Evolutionary conservation across 2,113 vertebrate genomes (phyloP).

Genomic region (Sinosuthora webbiana): DNA sequence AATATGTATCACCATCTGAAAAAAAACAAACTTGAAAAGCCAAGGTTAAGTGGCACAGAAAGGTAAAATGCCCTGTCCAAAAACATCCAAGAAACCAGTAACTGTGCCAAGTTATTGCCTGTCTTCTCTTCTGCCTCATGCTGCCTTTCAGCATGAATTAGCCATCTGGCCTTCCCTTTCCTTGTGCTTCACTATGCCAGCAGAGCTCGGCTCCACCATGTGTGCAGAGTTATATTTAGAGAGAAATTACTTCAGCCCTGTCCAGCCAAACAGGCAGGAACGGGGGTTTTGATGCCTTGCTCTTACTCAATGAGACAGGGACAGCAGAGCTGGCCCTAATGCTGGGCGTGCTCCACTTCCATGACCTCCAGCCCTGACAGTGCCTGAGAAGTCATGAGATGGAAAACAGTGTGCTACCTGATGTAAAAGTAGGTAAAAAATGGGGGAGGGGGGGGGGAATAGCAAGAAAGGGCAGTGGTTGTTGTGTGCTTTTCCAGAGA

Average conservation of each 20-base stretch:
- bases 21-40: background rate
- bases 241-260: background rate
- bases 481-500: background rate
- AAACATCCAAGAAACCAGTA: background rate
- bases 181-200: slow-evolving; percentile 8
- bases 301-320: background rate
- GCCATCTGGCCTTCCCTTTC: slow-evolving; percentile 37
- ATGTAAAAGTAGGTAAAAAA: background rate
- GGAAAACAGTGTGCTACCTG: background rate
- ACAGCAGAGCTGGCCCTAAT: background rate
- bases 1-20: background rate
- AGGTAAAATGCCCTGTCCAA: background rate
- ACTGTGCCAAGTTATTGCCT: background rate
- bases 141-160: slow-evolving; percentile 24
- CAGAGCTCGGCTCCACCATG: background rate
- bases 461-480: background rate
- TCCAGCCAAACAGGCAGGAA: background rate
- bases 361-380: background rate
- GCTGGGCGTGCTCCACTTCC: background rate
- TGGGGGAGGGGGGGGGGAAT: background rate
- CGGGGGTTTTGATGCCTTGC: background rate
- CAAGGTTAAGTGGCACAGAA: background rate
- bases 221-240: slow-evolving; percentile 6
- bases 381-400: accelerated
- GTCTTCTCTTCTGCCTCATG: background rate